Conservation (phyloP, 2,888 invertebrate genomes). For the Pyrgus malvae region DNA sequence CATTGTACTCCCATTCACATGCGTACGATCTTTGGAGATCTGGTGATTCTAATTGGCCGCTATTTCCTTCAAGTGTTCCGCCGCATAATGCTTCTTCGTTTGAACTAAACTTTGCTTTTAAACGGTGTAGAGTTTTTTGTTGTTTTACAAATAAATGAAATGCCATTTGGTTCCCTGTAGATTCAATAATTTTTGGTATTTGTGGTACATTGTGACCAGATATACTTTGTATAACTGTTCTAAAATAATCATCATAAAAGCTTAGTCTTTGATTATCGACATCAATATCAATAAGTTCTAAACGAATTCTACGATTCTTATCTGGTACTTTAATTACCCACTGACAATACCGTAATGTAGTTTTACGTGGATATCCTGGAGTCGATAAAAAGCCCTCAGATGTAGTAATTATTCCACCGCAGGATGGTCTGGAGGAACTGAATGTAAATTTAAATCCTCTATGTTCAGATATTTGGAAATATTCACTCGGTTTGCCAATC, state of each 20-base stretch:
- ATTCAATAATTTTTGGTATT: slow-evolving; percentile 68
- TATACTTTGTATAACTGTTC: slow-evolving; percentile 59
- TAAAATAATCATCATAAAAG: slow-evolving; percentile 81
- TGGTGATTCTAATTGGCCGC: slow-evolving; percentile 56
- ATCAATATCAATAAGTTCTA: slow-evolving; percentile 78
- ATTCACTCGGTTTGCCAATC: slow-evolving; percentile 54
- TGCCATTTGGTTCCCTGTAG: slow-evolving; percentile 84
- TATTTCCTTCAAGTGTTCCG: slow-evolving; percentile 51
- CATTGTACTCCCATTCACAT: slow-evolving; percentile 62
- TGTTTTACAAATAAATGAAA: slow-evolving; percentile 76
- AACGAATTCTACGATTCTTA: slow-evolving; percentile 64
- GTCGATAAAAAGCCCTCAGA: slow-evolving; percentile 86
- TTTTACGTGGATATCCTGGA: slow-evolving; percentile 85
- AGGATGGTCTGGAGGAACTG: slow-evolving; percentile 78
- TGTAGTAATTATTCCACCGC: slow-evolving; percentile 85
- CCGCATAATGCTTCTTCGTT: slow-evolving; percentile 76
- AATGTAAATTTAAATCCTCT: slow-evolving; percentile 85
- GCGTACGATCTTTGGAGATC: slow-evolving; percentile 48
- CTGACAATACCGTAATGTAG: slow-evolving; percentile 55
- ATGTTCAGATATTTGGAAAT: slow-evolving; percentile 49
- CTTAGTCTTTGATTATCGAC: slow-evolving; percentile 46
- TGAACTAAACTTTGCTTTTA: slow-evolving; percentile 86
- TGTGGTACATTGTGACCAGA: slow-evolving; percentile 44
- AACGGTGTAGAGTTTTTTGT: slow-evolving; percentile 76
- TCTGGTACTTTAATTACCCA: slow-evolving; percentile 63